These are phyloP conservation scores for Ptilorrhoa leucosticta DNA, from an alignment of 2,113 vertebrate species.

Conservation along the genomic window DNA sequence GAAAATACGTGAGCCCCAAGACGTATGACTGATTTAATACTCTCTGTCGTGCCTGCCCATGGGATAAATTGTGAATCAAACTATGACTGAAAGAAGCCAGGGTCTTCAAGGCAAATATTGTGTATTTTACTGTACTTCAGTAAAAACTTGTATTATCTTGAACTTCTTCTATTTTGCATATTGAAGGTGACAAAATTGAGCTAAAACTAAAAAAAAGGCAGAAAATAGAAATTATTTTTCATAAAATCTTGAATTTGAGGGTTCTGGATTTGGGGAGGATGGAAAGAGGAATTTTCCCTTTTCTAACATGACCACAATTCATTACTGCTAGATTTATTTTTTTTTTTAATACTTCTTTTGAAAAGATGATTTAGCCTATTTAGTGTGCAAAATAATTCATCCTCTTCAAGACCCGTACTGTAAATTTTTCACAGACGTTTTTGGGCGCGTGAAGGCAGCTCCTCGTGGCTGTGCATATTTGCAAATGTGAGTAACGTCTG, in stretches of 20 bases:
- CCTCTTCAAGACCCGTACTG: not conserved
- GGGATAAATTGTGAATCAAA: not conserved
- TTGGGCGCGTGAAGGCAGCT: not conserved
- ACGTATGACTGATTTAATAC: not conserved
- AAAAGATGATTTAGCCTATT: not conserved
- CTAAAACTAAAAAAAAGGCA: not conserved
- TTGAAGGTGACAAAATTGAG: not conserved
- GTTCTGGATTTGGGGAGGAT: not conserved
- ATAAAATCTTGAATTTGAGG: not conserved
- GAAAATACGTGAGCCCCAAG: not conserved
- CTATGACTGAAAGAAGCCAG: not conserved
- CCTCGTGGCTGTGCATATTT: not conserved
- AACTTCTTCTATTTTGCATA: not conserved
- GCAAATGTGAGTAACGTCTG: not conserved
- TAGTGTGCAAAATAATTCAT: not conserved
- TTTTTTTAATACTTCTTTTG: not conserved
- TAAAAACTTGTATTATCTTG: not conserved
- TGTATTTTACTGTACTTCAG: not conserved
- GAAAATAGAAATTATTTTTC: not conserved
- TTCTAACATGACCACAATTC: not conserved
- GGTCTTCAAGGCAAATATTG: not conserved
- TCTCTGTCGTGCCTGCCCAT: not conserved
- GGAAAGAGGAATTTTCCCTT: not conserved
- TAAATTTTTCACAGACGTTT: not conserved
- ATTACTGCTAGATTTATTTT: not conserved